These are phyloP conservation scores for Temnopleurus reevesii DNA, from an alignment of 53 echinoderm and acorn worm species.

Conservation along the genomic window DNA sequence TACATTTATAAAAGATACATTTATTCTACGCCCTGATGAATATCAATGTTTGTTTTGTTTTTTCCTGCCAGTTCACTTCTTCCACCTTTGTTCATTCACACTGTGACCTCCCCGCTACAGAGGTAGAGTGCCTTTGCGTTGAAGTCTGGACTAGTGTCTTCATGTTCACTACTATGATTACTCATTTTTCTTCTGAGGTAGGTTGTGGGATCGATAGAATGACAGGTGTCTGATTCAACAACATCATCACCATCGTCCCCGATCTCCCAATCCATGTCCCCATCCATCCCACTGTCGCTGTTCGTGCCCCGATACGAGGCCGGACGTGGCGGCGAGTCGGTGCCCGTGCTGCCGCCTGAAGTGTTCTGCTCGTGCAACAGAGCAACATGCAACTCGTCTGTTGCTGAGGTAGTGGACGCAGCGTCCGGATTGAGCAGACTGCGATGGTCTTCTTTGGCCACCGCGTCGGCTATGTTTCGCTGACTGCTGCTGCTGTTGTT, in stretches of 20 bases:
- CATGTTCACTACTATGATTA: background rate
- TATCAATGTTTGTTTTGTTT: background rate
- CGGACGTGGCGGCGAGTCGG: conserved; percentile 48
- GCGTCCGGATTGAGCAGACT: conserved; percentile 37
- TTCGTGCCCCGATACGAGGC: conserved; percentile 67
- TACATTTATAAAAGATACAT: conserved; percentile 25
- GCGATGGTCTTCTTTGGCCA: background rate
- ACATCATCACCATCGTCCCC: conserved; percentile 60
- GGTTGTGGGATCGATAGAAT: conserved; percentile 24
- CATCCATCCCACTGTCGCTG: conserved; percentile 77
- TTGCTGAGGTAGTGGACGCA: background rate
- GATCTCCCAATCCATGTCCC: conserved; percentile 62
- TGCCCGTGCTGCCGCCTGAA: background rate
- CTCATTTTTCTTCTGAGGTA: conserved; percentile 39
- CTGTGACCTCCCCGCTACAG: conserved; percentile 14
- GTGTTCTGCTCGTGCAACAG: background rate
- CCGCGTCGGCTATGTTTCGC: background rate
- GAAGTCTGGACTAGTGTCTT: conserved; percentile 33
- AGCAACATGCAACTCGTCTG: background rate
- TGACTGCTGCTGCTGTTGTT: background rate
- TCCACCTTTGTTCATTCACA: conserved; percentile 16
- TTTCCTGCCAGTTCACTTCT: background rate
- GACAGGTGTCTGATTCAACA: conserved; percentile 5
- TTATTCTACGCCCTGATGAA: conserved; percentile 49
- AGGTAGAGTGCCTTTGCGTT: conserved; percentile 43